Percentiles rank a stretch among this genome's conserved stretches.
Evolutionary conservation across 1,140 invertebrate species (phyloP).

Genomic region (Tribolium castaneum): DNA sequence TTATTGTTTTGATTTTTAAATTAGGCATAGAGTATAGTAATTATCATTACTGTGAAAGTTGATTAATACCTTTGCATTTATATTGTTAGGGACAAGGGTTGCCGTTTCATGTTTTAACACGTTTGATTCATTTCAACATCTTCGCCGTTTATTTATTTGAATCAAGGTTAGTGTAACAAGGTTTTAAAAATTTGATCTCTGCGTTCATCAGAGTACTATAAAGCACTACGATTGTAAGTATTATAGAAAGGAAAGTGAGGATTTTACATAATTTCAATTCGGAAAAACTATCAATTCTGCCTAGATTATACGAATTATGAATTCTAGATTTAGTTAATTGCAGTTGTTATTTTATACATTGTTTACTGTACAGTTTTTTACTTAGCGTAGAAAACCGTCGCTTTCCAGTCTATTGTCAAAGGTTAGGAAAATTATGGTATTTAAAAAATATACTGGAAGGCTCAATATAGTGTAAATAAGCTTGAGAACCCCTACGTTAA

Average conservation of each 20-base stretch:
- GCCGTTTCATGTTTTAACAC: constrained; percentile 13
- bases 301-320: neutral
- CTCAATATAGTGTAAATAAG: constrained; percentile 30
- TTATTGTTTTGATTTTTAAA: constrained; percentile 35
- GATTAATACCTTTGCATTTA: constrained; percentile 27
- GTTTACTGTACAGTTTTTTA: constrained; percentile 40
- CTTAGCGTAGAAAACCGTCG: constrained; percentile 19
- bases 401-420: constrained; percentile 31
- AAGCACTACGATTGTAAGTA: neutral
- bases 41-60: constrained; percentile 21
- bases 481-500: constrained; percentile 37
- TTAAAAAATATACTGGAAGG: constrained; percentile 34
- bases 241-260: neutral
- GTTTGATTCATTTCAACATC: neutral
- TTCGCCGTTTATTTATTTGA: neutral
- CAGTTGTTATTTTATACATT: constrained; percentile 32
- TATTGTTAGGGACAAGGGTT: constrained; percentile 14
- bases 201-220: neutral
- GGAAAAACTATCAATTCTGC: neutral
- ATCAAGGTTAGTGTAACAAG: constrained; percentile 25
- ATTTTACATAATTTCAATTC: neutral
- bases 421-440: neutral
- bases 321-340: constrained; percentile 3
- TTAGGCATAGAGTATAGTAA: constrained; percentile 17
- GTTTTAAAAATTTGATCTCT: constrained; percentile 28